phyloP scores from a whole-genome alignment of 92 coral and sea anemone genomes.

The Epizoanthus rinbou region DNA sequence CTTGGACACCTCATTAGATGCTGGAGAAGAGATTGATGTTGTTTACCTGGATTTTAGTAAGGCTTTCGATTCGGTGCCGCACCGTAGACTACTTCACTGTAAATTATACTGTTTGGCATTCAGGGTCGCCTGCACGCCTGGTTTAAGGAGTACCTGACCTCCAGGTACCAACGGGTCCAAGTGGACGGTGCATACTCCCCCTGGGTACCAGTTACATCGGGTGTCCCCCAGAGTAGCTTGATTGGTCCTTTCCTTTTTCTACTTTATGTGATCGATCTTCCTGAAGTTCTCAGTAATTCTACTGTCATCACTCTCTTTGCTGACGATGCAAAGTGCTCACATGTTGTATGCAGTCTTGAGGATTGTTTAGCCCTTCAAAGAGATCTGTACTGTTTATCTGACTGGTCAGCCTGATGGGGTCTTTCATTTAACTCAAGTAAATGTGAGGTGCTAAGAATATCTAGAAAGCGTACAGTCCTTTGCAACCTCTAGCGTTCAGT shows the following conservation, averaged over 20 bases:
- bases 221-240: too few species aligned
- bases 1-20: conserved; percentile 41
- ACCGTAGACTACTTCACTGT: conserved; percentile 39
- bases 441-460: conserved; percentile 42
- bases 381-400: conserved; percentile 35
- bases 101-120: conserved; percentile 50
- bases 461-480: conserved; percentile 43
- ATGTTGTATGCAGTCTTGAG: conserved; percentile 8
- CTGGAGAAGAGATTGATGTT: conserved; percentile 49
- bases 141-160: conserved; percentile 31
- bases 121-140: conserved; percentile 17
- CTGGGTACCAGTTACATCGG: too few species aligned
- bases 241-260: conserved; percentile 18
- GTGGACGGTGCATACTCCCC: too few species aligned
- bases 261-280: conserved; percentile 49
- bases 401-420: conserved; percentile 38
- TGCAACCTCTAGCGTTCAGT: conserved; percentile 36
- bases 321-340: conserved; percentile 49
- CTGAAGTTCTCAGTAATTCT: conserved; percentile 10
- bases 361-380: conserved; percentile 34
- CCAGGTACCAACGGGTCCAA: too few species aligned
- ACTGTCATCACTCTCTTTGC: conserved; percentile 34
- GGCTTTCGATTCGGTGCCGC: conserved; percentile 58
- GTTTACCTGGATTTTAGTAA: conserved; percentile 62
- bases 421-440: conserved; percentile 37